Base-by-base conservation (phyloP, 2,797 vertebrate species). In the Catharus ustulatus region DNA sequence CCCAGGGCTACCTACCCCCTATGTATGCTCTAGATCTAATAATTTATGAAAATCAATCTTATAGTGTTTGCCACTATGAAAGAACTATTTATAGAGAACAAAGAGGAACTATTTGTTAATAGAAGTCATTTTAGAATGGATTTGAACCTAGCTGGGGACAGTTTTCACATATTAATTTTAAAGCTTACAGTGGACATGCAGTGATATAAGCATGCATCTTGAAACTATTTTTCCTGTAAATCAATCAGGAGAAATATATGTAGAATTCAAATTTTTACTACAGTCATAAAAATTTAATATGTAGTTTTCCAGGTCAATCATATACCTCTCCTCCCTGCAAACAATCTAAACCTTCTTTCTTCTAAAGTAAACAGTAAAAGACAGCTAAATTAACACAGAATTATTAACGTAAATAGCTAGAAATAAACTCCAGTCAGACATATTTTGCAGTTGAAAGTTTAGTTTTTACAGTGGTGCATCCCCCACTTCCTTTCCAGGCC, bases 321-420 rank as follows among this genome's bases (percentile, higher is more conserved):
- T 63, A 40, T 42, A 22, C 8, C 0, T 1, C 5, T 8, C 5
- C 5, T 1, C 7, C 3, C 3, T 1, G 0, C 22, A 55, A 64
- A 22, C 42, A 54, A 40, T 12, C 3, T 32, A 57, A 27, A 78
- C 6, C n/a, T 51, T 36, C 27, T 87, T 90, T 54, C 34, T 78
- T 67, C 49, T 63, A 63, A 61, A 34, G 9, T 64, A 48, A 69
- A 48, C 43, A 45, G 29, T 24, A 91, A 92, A 85, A 48, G 9
- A 4, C 40, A 87, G 9, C 49, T 22, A 78, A 66, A 30, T 20
- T 30, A 64, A 45, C 36, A 45, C 6, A 24, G 64, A 94, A 48
- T 16, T 40, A 4, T 21, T 79, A 55, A 5, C 17, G 8, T 51
- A 78, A 87, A 79, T 22, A 84, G 22, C 8, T 67, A 94, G 46